Evolutionary conservation across 2,113 vertebrate species (phyloP).

Genomic region (Excalfactoria chinensis): DNA sequence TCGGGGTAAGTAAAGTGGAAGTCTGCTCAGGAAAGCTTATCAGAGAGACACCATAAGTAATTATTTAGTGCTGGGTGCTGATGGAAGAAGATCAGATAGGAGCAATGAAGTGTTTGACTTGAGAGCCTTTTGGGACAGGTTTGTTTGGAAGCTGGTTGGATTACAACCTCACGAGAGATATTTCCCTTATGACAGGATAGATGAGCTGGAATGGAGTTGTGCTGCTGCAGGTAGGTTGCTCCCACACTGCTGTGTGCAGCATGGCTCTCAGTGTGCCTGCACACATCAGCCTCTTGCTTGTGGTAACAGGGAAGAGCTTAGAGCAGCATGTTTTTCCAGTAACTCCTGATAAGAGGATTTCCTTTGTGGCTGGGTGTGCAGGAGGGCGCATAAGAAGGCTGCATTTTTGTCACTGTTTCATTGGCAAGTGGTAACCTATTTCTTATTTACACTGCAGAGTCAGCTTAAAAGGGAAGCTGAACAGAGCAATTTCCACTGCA

Average conservation of each 20-base stretch:
- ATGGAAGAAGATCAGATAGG: background rate
- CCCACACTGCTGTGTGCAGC: too few relatives aligned
- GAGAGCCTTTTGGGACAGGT: background rate
- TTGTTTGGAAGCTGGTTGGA: constrained; percentile 18
- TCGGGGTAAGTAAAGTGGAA: background rate
- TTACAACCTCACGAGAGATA: constrained; percentile 19
- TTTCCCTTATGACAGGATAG: background rate
- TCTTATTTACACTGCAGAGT: background rate
- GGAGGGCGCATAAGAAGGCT: background rate
- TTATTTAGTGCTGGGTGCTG: background rate
- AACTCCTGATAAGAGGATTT: background rate
- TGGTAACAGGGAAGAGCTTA: fast-evolving
- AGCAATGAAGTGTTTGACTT: background rate
- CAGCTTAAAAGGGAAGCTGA: background rate
- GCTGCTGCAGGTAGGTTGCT: background rate
- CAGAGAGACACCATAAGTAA: background rate
- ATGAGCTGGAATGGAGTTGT: background rate
- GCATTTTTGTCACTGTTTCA: background rate
- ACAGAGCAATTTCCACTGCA: background rate
- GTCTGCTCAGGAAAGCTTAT: background rate
- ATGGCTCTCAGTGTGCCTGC: background rate
- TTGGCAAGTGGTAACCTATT: background rate
- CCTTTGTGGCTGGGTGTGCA: background rate
- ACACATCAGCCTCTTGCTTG: background rate
- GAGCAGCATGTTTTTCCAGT: background rate